Conservation (phyloP, 2,888 invertebrate species). For the Synergus umbraculus region DNA sequence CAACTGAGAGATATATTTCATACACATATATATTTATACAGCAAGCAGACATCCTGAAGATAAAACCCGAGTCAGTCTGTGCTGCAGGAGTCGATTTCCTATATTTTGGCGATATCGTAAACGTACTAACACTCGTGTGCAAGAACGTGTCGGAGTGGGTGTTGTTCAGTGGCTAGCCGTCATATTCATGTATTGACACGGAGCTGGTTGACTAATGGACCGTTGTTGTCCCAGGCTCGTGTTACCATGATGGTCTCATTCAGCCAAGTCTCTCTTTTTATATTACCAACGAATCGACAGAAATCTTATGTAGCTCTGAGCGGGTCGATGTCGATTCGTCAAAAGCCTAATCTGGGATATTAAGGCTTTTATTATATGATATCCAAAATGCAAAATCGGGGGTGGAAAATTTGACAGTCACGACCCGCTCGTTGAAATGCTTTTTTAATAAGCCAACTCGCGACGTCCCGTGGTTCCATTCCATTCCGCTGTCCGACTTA, state of each 20-base stretch:
- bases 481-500: conserved; percentile 60
- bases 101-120: conserved; percentile 1
- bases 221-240: conserved; percentile 76
- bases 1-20: conserved; percentile 22
- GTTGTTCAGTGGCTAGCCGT: conserved; percentile 68
- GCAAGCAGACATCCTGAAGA: neutral
- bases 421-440: neutral
- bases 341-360: neutral
- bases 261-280: conserved; percentile 58
- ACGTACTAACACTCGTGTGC: neutral
- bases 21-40: neutral
- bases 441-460: conserved; percentile 39
- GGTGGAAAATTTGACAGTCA: conserved; percentile 31
- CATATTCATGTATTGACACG: conserved; percentile 77
- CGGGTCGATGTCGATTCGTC: neutral
- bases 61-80: neutral
- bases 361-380: neutral
- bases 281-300: conserved; percentile 64
- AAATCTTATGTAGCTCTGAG: conserved; percentile 45
- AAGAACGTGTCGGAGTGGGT: conserved; percentile 41
- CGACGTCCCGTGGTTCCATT: conserved; percentile 55
- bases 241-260: conserved; percentile 72
- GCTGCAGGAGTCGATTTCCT: neutral
- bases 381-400: neutral
- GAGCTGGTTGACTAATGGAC: conserved; percentile 77